Conservation (phyloP, 2,888 invertebrate species). For the Tortrix viridana region DNA sequence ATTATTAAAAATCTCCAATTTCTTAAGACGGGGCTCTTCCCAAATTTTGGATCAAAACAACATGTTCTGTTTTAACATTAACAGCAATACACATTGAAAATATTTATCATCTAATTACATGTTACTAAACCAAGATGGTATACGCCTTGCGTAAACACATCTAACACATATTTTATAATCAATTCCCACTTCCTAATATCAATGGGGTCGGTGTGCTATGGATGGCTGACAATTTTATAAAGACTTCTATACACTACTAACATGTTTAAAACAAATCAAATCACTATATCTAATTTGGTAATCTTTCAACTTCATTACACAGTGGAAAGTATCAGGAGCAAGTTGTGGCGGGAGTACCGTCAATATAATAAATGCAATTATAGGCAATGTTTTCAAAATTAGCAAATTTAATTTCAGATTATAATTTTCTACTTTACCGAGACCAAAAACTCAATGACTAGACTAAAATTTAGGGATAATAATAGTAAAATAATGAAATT, state of each 20-base stretch:
- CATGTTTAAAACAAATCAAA: no score
- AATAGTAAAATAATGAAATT: slow-evolving; percentile 19
- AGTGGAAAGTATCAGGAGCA: background rate
- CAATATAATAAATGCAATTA: slow-evolving; percentile 1
- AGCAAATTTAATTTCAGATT: background rate
- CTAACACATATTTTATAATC: background rate
- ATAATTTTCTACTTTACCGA: slow-evolving; percentile 14
- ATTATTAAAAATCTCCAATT: slow-evolving; percentile 21
- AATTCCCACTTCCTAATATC: background rate
- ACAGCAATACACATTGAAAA: slow-evolving; percentile 9
- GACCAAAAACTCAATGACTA: slow-evolving; percentile 36
- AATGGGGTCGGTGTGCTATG: background rate
- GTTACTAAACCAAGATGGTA: slow-evolving; percentile 3
- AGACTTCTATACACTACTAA: no score
- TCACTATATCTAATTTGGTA: background rate
- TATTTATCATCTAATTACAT: slow-evolving; percentile 13
- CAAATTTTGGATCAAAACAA: slow-evolving; percentile 18
- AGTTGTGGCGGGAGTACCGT: no score
- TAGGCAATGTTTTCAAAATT: background rate
- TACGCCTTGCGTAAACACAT: background rate
- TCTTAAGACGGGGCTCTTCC: slow-evolving; percentile 14
- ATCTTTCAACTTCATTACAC: background rate
- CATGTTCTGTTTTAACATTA: slow-evolving; percentile 9
- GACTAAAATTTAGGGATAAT: slow-evolving; percentile 24
- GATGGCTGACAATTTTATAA: background rate